Evolutionary conservation across 2,113 vertebrate genomes (phyloP), one percentile per base, ranked within the genome.

Genomic region (Sminthopsis crassicaudata): DNA sequence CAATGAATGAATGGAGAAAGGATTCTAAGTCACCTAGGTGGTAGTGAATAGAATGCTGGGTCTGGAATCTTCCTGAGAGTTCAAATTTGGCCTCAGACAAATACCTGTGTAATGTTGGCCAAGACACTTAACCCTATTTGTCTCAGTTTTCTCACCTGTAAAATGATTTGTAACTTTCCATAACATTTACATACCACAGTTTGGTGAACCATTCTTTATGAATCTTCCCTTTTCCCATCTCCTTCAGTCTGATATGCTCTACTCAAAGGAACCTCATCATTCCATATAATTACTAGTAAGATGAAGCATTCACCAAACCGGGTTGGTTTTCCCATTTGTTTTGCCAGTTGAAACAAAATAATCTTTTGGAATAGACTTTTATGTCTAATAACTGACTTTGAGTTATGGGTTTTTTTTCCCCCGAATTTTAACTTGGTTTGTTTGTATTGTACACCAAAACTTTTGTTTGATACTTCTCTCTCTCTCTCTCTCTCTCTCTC

Each of bases 361-460:
- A 42, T 84, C n/a, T 23, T 42, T 84, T 84, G 67, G 19, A 42
- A 42, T 84, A 42, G 19, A 36, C 67, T 84, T 84, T 84, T 76
- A 42, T 42, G 19, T 84, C 67, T 84, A 84, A 57, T 57, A 27
- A 42, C 27, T 42, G 67, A 84, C n/a, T 42, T 23, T 42, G 67
- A 84, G n/a, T 84, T 42, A n/a, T 42, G 19, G 0, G 4, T 1
- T 42, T 42, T 93, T 54, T 46, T 46, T 19, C 46, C 46, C 54
- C 42, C 67, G 46, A 51, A 51, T 92, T 84, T n/a, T 84, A 84
- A 84, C 16, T 84, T 67, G 60, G 60, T 67, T 89, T 93, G 53
- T 91, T 19, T 67, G 57, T 90, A 94, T 96, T 95, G 88, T 92
- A 91, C 92, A 90, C 52, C 10, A 23, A 50, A 76, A 42, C 88